phyloP scores from a whole-genome alignment of 1,140 invertebrate species.

The Tribolium madens region DNA sequence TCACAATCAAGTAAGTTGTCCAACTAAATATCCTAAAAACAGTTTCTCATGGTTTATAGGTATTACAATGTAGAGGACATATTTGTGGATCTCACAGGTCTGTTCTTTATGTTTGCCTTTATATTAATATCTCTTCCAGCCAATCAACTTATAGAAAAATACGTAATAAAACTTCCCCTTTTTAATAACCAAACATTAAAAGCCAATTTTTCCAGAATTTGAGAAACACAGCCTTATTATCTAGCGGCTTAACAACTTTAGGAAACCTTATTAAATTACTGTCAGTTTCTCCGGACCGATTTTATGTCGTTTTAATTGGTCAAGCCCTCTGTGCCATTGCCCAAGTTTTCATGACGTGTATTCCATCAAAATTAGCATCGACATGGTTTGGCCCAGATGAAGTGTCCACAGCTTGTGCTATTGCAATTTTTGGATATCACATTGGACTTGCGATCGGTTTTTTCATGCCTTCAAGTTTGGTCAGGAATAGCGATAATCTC shows the following conservation, averaged over 20 bases:
- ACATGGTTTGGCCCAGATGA: conserved; percentile 70
- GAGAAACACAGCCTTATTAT: conserved; percentile 63
- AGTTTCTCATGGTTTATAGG: conserved; percentile 45
- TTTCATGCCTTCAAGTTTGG: conserved; percentile 65
- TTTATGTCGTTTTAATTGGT: conserved; percentile 74
- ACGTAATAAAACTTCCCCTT: conserved; percentile 54
- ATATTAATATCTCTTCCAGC: conserved; percentile 57
- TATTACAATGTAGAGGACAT: conserved; percentile 56
- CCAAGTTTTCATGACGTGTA: conserved; percentile 77
- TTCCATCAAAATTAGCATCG: conserved; percentile 80
- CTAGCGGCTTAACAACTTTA: conserved; percentile 72
- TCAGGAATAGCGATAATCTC: conserved; percentile 64
- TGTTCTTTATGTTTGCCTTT: conserved; percentile 57
- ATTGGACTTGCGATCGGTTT: conserved; percentile 68
- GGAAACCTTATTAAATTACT: conserved; percentile 73
- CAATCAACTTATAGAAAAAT: conserved; percentile 58
- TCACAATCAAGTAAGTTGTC: conserved; percentile 54
- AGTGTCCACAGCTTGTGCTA: conserved; percentile 82
- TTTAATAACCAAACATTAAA: neutral
- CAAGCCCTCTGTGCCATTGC: conserved; percentile 79
- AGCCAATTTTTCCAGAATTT: conserved; percentile 60
- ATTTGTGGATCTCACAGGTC: conserved; percentile 50
- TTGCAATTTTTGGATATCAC: conserved; percentile 85
- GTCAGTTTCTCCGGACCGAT: conserved; percentile 71
- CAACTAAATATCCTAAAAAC: neutral